These are phyloP conservation scores for Staurois parvus DNA, from an alignment of 2,797 vertebrate species.

Conservation along the genomic window DNA sequence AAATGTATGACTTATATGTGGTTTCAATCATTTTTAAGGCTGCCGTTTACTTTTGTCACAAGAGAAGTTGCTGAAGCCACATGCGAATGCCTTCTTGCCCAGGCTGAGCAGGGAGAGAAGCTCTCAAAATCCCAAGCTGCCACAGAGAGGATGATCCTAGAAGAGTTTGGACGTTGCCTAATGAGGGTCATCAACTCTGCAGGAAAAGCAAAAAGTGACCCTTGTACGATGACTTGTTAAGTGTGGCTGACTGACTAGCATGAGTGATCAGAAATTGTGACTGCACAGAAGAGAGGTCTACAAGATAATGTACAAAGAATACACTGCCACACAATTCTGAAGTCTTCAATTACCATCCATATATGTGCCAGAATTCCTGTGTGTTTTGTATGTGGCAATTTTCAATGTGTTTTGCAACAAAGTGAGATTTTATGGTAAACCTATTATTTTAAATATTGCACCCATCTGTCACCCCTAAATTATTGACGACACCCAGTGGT, in stretches of 20 bases:
- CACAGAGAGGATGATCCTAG: constrained; percentile 92
- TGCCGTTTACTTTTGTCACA: constrained; percentile 95
- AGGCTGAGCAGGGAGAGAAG: constrained; percentile 91
- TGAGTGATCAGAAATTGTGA: constrained; percentile 54
- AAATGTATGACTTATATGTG: neutral
- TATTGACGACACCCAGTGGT: constrained; percentile 67
- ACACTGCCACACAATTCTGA: constrained; percentile 63
- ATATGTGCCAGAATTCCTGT: constrained; percentile 65
- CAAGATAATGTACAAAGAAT: constrained; percentile 69
- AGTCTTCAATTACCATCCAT: constrained; percentile 62
- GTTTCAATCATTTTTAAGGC: constrained; percentile 71
- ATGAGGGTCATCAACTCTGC: constrained; percentile 96
- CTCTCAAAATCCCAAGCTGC: constrained; percentile 84
- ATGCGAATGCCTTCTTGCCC: constrained; percentile 93
- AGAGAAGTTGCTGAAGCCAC: constrained; percentile 96
- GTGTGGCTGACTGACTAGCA: constrained; percentile 59
- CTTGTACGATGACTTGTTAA: constrained; percentile 92
- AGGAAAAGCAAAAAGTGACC: constrained; percentile 93
- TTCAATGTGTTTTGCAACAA: constrained; percentile 66
- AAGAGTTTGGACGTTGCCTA: constrained; percentile 97
- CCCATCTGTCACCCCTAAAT: constrained; percentile 51
- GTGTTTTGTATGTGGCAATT: constrained; percentile 74
- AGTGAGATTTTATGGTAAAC: constrained; percentile 73
- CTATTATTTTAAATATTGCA: constrained; percentile 71
- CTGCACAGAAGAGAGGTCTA: neutral